Base-by-base conservation (phyloP, 2,797 vertebrate species). In the Melanogrammus aeglefinus region DNA sequence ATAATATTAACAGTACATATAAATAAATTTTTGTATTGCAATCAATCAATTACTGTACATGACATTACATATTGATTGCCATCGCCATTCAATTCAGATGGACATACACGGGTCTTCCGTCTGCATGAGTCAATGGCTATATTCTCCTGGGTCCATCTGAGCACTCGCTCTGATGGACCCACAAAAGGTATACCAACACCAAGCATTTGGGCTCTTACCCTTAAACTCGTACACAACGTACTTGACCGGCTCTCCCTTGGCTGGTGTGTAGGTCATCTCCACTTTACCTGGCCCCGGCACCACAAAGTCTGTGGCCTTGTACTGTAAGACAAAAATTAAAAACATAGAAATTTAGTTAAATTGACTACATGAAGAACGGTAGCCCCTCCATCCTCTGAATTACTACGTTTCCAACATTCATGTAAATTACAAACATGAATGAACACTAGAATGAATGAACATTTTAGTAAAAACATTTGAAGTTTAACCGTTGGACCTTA, bases 281-380 rank as follows among this genome's bases (percentile, higher is more conserved):
- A 99, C 94, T 81, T 92, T 96, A 71, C 98, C 98, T 44, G 97
- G 96, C 0, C 96, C 97, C 0, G 98, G 95, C 71, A 99, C 96
- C 75, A 99, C 96, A 81, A 99, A 99, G 92, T 99, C 98, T 38
- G 97, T 98, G 85, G 98, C 98, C 94, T 96, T 97, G 92, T 99
- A 99, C 98, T 99, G 91, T 69, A 33, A 72, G 41, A 27, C 75
- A 6, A 3, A 78, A 4, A 72, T 14, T 3, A 39, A 79, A 79
- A 63, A 74, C 31, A 75, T 57, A 77, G 27, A 36, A 21, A 21
- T 27, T 6, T 1, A 70, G 69, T 71, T 31, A 7, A 10, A 33
- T 71, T 33, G 31, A 71, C 31, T 33, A 31, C 24, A 29, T n/a
- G 18, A 10, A 51, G 47, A 51, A 51, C 47, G 4, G 18, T 51